phyloP scores from a whole-genome alignment of 2,113 vertebrate species.

The Apodemus sylvaticus region DNA sequence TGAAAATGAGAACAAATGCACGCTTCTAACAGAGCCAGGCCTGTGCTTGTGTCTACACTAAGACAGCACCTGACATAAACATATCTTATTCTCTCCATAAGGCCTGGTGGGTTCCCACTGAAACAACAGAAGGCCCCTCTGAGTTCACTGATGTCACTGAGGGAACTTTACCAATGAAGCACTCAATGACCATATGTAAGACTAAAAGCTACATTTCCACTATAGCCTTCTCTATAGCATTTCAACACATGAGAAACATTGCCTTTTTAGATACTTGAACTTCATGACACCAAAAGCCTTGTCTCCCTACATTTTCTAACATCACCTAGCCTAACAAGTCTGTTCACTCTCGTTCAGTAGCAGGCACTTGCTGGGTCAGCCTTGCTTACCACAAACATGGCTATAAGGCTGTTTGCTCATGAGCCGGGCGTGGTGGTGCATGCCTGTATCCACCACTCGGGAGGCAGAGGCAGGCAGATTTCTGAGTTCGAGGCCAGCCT shows the following conservation, averaged over 20 bases:
- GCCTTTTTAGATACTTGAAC: constrained; percentile 32
- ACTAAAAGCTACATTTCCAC: constrained; percentile 43
- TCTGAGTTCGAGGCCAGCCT: too few relatives aligned
- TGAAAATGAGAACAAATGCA: not conserved
- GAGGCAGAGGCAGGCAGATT: too few relatives aligned
- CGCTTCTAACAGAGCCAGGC: not conserved
- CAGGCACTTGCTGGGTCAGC: not conserved
- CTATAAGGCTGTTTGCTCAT: not conserved
- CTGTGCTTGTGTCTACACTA: not conserved
- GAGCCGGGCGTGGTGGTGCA: too few relatives aligned
- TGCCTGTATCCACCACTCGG: too few relatives aligned
- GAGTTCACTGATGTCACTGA: not conserved
- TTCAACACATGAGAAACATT: not conserved
- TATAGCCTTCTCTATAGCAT: constrained; percentile 24
- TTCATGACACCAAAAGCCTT: constrained; percentile 23
- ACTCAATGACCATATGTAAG: not conserved
- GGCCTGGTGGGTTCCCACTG: not conserved
- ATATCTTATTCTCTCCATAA: not conserved
- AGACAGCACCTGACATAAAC: not conserved
- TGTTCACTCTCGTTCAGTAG: not conserved
- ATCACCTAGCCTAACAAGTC: not conserved
- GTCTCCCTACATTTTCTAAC: constrained; percentile 10
- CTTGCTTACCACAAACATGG: not conserved
- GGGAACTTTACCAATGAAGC: constrained; percentile 33
- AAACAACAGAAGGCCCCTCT: not conserved